Base-by-base conservation (phyloP, 2,113 vertebrate genomes). In the Todiramphus chloris region DNA sequence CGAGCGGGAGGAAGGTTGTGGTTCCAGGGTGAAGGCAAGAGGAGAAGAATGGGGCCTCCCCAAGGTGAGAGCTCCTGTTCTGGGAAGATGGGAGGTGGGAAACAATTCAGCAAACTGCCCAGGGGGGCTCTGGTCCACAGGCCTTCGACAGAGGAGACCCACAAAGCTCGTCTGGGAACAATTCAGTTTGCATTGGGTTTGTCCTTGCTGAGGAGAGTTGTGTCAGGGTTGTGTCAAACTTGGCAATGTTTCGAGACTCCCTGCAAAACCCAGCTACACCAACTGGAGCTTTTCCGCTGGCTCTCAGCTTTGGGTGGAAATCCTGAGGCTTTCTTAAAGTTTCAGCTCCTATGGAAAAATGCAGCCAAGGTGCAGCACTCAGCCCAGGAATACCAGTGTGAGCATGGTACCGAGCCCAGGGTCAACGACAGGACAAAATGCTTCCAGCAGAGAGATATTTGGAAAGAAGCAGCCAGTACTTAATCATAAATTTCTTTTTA, bases 221-320 rank as follows among this genome's bases (percentile, higher is more conserved):
- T 63, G 43, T 77, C 0, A 76, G 63, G 51, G 31, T 56, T 77
- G n/a, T 59, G 43, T 77, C 0, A 0, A 20, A 4, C 43, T 44
- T 90, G 91, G 73, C 87, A 74, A 11, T 33, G 80, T 68, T 84
- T 86, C 2, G 7, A 41, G 39, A 41, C 39, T 75, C 48, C 63
- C 51, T 70, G 59, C 67, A 78, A 83, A 87, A 74, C 27, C 39
- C 78, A 83, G 70, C 63, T 72, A 77, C 74, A 46, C 51, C 70
- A 87, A 6, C 51, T 28, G 55, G 60, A 78, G 58, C 8, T 81
- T 78, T 91, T 74, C 73, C 0, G 0, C 60, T 87, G 87, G 18
- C 86, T 91, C 13, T 87, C 87, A 72, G 58, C 76, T 90, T 76
- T 46, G 41, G 37, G 28, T 83, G 72, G 68, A 73, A 77, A 85